Evolutionary conservation across 2,888 invertebrate genomes (phyloP).

Genomic region (Myathropa florea): DNA sequence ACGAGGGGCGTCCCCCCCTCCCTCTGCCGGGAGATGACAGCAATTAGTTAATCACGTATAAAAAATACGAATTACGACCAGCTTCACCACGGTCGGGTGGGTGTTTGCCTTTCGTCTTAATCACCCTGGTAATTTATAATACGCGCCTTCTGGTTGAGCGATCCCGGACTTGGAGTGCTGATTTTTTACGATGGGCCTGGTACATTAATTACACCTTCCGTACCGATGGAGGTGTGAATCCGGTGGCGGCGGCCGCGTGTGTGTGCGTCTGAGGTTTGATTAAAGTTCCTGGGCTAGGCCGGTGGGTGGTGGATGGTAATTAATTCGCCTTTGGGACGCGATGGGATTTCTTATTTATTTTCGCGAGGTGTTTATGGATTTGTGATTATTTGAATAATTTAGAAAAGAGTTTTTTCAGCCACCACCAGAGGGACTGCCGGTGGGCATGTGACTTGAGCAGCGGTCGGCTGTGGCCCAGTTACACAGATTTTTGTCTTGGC

Average conservation of each 20-base stretch:
- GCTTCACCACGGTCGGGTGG: neutral
- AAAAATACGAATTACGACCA: neutral
- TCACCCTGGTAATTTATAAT: constrained; percentile 39
- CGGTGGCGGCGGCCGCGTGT: neutral
- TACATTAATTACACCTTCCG: constrained; percentile 59
- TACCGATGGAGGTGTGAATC: neutral
- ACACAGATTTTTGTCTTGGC: neutral
- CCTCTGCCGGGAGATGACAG: neutral
- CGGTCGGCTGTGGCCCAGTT: neutral
- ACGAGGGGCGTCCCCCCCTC: neutral
- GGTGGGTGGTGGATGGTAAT: constrained; percentile 16
- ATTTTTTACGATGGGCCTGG: constrained; percentile 47
- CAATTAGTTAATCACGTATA: constrained; percentile 46
- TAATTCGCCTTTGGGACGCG: constrained; percentile 40
- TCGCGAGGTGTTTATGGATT: constrained; percentile 49
- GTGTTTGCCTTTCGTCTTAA: constrained; percentile 21
- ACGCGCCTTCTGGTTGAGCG: constrained; percentile 8
- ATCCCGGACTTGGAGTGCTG: constrained; percentile 26
- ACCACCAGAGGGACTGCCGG: neutral
- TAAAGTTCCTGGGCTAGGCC: constrained; percentile 3
- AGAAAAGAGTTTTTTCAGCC: neutral
- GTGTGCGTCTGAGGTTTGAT: constrained; percentile 19
- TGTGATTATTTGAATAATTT: constrained; percentile 51
- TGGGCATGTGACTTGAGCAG: neutral
- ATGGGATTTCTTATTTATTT: constrained; percentile 49